Conservation (phyloP, 2,113 vertebrate genomes). For the Helogale parvula region DNA sequence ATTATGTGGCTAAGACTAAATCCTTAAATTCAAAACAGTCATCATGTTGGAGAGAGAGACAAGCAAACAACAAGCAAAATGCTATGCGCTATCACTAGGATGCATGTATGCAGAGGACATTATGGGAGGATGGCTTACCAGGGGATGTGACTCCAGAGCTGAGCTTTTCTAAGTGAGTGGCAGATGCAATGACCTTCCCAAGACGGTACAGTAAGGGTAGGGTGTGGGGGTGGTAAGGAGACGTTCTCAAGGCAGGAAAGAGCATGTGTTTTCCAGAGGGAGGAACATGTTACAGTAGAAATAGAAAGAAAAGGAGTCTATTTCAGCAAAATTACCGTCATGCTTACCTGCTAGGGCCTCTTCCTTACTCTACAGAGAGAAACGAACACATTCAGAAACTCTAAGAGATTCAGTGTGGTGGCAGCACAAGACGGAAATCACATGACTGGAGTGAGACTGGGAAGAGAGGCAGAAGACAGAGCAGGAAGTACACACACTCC, state of each 20-base stretch:
- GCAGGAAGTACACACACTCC: rapidly evolving
- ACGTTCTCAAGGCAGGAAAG: not conserved
- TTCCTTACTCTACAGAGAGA: not conserved
- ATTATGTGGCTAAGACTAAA: not conserved
- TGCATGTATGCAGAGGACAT: too few species aligned
- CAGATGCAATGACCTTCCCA: not conserved
- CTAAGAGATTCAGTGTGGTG: not conserved
- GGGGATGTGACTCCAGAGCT: not conserved
- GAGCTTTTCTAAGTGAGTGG: not conserved
- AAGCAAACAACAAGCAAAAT: not conserved
- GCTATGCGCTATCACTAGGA: too few species aligned
- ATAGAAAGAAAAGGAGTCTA: not conserved
- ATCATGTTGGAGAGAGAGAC: not conserved
- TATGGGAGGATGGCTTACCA: not conserved
- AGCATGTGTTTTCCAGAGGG: not conserved
- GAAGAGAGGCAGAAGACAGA: not conserved
- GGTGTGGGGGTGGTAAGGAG: not conserved
- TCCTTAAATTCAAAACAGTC: not conserved
- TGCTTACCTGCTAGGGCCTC: not conserved
- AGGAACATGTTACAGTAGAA: not conserved
- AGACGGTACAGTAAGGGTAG: not conserved
- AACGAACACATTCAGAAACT: not conserved
- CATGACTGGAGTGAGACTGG: not conserved
- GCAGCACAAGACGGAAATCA: not conserved
- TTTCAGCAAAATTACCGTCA: not conserved